A percentile compares a stretch with the other conserved stretches of the same genome.
phyloP scores from a whole-genome alignment of 2,888 invertebrate species.

The Drosophila eohydei region DNA sequence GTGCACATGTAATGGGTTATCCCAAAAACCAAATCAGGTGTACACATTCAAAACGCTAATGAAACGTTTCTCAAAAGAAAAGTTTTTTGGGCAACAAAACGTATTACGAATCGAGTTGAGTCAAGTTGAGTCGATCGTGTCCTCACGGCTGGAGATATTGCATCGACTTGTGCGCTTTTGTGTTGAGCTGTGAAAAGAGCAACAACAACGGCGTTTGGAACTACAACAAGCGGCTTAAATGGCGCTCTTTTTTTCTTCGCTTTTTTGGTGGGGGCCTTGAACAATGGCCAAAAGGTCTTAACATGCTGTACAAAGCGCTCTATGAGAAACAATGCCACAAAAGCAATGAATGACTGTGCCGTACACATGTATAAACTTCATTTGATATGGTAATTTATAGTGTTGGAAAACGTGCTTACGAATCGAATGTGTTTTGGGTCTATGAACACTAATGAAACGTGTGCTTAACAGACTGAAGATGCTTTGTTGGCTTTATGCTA shows the following conservation, averaged over 20 bases:
- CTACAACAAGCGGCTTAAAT: conserved; percentile 74
- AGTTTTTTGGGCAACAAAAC: conserved; percentile 44
- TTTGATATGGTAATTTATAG: conserved; percentile 71
- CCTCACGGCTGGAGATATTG: conserved; percentile 75
- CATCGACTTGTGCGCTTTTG: conserved; percentile 60
- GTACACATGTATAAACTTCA: conserved; percentile 52
- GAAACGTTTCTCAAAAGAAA: conserved; percentile 60
- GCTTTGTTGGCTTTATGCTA: background rate
- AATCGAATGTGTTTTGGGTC: conserved; percentile 9
- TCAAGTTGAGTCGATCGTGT: conserved; percentile 66
- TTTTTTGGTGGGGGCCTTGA: conserved; percentile 40
- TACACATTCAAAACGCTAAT: conserved; percentile 62
- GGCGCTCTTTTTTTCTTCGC: conserved; percentile 62
- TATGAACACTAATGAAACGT: conserved; percentile 12
- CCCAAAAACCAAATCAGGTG: conserved; percentile 63
- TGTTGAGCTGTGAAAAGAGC: conserved; percentile 73
- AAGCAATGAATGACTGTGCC: conserved; percentile 55
- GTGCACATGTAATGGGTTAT: conserved; percentile 33
- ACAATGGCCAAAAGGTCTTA: conserved; percentile 62
- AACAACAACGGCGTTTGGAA: conserved; percentile 45
- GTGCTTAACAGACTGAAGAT: conserved; percentile 14
- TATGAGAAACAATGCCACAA: conserved; percentile 53
- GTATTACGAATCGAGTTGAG: conserved; percentile 29
- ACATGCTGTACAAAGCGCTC: conserved; percentile 29
- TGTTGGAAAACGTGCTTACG: conserved; percentile 43